A percentile compares a stretch with the other conserved stretches of the same genome.
Conservation (phyloP, 1,140 invertebrate species). For the Melipona quadrifasciata region DNA sequence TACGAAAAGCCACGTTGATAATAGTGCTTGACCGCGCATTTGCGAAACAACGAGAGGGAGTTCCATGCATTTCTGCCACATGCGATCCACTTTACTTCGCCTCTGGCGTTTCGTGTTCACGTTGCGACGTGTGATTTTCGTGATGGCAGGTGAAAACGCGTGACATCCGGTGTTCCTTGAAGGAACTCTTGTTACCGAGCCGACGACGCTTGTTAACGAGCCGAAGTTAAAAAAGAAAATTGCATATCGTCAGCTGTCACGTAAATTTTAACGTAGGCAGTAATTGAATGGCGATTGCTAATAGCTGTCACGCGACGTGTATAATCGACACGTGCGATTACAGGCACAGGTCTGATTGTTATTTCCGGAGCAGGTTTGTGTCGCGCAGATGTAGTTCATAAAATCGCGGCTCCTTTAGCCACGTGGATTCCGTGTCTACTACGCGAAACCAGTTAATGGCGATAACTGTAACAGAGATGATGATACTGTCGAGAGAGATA, state of each 20-base stretch:
- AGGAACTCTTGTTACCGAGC: not conserved
- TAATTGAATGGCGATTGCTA: not conserved
- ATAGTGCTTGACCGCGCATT: not conserved
- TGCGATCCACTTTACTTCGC: not conserved
- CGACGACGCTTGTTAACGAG: not conserved
- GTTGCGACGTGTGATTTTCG: not conserved
- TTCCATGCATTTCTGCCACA: not conserved
- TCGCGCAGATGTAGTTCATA: slow-evolving; percentile 8
- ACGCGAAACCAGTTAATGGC: not conserved
- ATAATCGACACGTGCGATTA: slow-evolving; percentile 9
- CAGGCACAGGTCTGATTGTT: not conserved
- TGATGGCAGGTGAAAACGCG: not conserved
- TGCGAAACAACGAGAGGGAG: not conserved
- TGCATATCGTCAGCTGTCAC: not conserved
- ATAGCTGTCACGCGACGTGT: not conserved
- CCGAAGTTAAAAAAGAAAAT: not conserved
- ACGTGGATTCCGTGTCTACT: too few species aligned
- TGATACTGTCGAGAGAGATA: not conserved
- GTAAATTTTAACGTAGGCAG: not conserved
- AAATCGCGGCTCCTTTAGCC: not conserved
- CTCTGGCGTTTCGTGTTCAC: not conserved
- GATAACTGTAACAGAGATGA: not conserved
- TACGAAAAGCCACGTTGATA: not conserved
- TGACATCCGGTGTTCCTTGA: slow-evolving; percentile 2
- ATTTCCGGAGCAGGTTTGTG: not conserved